Base-by-base conservation (phyloP, 2,888 invertebrate species). In the Enchytraeus crypticus region DNA sequence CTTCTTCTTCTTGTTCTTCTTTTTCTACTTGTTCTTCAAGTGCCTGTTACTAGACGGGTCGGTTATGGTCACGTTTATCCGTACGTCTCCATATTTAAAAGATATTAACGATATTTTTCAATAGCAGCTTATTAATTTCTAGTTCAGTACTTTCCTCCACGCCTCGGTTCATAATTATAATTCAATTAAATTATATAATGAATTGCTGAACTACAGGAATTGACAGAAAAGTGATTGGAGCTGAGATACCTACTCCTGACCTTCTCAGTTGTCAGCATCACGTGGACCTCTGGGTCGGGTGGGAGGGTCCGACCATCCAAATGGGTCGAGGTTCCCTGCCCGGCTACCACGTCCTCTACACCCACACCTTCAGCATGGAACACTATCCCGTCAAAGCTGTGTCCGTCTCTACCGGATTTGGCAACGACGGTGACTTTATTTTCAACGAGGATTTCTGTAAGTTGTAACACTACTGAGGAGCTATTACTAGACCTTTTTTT, bases 271-370 rank as follows among this genome's bases (percentile, higher is more conserved):
- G 57, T 29, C 27, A 5, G 5, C 34, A 59, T 18, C 30, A 43
- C 51, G 30, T 34, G 14, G 61, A 61, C 11, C 38, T 61, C 21
- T 61, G 61, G 61, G 43, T 61, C 45, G 32, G 53, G 46, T 61
- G 61, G 61, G 29, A 45, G 18, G 1, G 23, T 26, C 33, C n/a
- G 23, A 38, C 27, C 32, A 46, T 61, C 11, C 21, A 60, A 8
- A 38, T 59, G 27, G 61, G 61, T 11, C 46, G 23, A 11, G 61
- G 61, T 4, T 32, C 26, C 21, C 5, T 61, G 43, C 49, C 58
- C 2, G 45, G 58, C 32, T 56, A 49, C 46, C 58, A 59, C 51
- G 32, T 46, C 1, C 56, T 59, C 18, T 30, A 60, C 4, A 23
- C 38, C 8, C 61, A 61, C 23, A 51, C 53, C n/a, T 14, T 61